Evolutionary conservation across 2,888 invertebrate species (phyloP), one percentile per base, ranked within the genome.

Genomic region (Orchesella flavescens): DNA sequence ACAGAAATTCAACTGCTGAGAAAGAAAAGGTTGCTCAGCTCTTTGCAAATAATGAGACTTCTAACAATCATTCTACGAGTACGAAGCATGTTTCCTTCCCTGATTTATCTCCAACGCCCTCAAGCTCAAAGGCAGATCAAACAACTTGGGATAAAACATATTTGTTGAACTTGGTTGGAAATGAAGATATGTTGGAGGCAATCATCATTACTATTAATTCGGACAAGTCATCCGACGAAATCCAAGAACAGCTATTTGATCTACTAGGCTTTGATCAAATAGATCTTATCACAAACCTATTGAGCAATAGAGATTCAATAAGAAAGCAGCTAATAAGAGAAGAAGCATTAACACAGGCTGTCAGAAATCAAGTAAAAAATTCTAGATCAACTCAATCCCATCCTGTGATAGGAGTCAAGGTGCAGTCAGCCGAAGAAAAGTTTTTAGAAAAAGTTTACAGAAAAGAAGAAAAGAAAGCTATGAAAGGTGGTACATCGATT

Each of bases 191-290:
- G 63, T 90, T 92, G 5, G 91, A 92, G 82, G 92, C 92, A 1
- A 91, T 94, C 23, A 90, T 93, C 23, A 91, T 91, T 0, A 91
- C 93, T 84, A 90, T 96, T 0, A 93, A 93, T 86, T 93, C 93
- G 0, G 91, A 92, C 15, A 91, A 92, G 86, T 91, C 91, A 43
- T 93, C 93, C 86, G 93, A 93, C 84, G 95, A 94, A 88, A 91
- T 96, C 84, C 94, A 96, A 89, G 94, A 94, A 19, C 89, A 92
- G 90, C 91, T 98, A 21, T 95, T 97, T 90, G 98, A 98, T 89
- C 91, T 97, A 4, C 92, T 97, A 24, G 98, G 98, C 0, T 96
- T 95, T 90, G 96, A 97, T 87, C 90, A 94, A 88, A 93, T 96
- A 90, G 95, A 95, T 89, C 91, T 96, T 81, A 94, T 95, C 43